These are phyloP conservation scores for Anthophora plumipes DNA, from an alignment of 2,888 invertebrate genomes.

Conservation along the genomic window DNA sequence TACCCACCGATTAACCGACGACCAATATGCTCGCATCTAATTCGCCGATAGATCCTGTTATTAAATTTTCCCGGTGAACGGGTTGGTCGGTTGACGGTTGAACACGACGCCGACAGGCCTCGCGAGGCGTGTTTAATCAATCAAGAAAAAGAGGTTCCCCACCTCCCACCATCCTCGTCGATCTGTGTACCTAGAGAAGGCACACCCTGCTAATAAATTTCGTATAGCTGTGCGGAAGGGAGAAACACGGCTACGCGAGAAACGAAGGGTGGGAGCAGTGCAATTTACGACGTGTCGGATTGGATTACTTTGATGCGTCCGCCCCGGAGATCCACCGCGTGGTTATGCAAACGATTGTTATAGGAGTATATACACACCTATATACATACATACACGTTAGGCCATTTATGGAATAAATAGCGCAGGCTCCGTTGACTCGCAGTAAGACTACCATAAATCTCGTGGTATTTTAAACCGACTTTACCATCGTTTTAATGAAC, in stretches of 20 bases:
- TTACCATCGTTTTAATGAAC: neutral
- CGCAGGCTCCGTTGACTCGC: too few relatives aligned
- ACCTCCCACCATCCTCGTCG: too few relatives aligned
- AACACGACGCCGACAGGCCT: constrained; percentile 25
- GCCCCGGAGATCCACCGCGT: constrained; percentile 26
- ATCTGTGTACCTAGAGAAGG: constrained; percentile 42
- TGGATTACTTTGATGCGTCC: constrained; percentile 52
- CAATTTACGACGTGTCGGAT: constrained; percentile 59
- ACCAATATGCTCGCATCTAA: constrained; percentile 15
- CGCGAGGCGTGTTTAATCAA: constrained; percentile 54
- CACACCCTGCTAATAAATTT: constrained; percentile 64
- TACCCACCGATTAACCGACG: constrained; percentile 1
- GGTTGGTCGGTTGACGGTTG: constrained; percentile 4
- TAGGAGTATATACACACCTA: too few relatives aligned
- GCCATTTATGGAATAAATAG: neutral
- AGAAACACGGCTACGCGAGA: constrained; percentile 5
- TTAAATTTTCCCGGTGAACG: constrained; percentile 38
- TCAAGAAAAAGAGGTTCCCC: constrained; percentile 51
- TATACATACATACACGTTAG: neutral
- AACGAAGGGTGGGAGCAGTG: constrained; percentile 28
- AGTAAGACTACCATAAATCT: constrained; percentile 4
- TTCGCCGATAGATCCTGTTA: constrained; percentile 36
- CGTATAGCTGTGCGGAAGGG: constrained; percentile 34
- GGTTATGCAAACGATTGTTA: constrained; percentile 39
- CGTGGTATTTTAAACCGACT: neutral